Conservation (phyloP, 2,888 invertebrate genomes). For the Cheilosia soror region DNA sequence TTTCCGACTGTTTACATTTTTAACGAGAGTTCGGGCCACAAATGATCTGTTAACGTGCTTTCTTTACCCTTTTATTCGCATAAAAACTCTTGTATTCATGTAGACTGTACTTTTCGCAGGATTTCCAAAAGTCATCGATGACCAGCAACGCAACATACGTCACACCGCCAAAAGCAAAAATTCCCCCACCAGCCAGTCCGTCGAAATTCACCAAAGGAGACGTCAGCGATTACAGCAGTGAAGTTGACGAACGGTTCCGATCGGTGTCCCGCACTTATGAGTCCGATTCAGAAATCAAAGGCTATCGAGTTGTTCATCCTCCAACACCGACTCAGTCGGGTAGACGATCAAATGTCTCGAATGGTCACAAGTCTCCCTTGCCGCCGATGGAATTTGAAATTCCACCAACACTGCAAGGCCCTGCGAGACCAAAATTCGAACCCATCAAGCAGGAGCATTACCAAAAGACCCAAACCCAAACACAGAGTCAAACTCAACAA, state of each 20-base stretch:
- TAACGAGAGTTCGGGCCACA: not conserved
- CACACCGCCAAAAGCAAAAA: conserved; percentile 83
- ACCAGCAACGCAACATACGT: conserved; percentile 84
- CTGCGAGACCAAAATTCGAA: conserved; percentile 86
- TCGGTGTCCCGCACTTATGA: conserved; percentile 86
- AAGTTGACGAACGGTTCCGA: conserved; percentile 87
- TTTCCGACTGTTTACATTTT: too few species aligned
- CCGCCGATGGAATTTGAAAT: conserved; percentile 86
- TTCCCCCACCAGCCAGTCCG: conserved; percentile 78
- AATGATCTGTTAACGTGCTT: not conserved
- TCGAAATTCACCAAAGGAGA: conserved; percentile 78
- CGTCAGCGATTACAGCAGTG: conserved; percentile 90
- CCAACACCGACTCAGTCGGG: conserved; percentile 84
- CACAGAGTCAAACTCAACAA: conserved; percentile 79
- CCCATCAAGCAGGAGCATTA: conserved; percentile 84
- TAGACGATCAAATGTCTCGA: conserved; percentile 83
- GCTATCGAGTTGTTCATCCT: conserved; percentile 86
- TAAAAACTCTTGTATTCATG: not conserved
- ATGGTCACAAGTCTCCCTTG: conserved; percentile 84
- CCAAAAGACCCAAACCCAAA: conserved; percentile 80
- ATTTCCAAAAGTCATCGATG: conserved; percentile 85
- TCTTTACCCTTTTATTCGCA: not conserved
- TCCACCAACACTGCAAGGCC: conserved; percentile 83
- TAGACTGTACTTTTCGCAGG: conserved; percentile 81
- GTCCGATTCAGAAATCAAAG: conserved; percentile 85